Evolutionary conservation across 2,888 invertebrate genomes (phyloP), one percentile per base, ranked within the genome.

Genomic region (Acanthosepion esculentum): DNA sequence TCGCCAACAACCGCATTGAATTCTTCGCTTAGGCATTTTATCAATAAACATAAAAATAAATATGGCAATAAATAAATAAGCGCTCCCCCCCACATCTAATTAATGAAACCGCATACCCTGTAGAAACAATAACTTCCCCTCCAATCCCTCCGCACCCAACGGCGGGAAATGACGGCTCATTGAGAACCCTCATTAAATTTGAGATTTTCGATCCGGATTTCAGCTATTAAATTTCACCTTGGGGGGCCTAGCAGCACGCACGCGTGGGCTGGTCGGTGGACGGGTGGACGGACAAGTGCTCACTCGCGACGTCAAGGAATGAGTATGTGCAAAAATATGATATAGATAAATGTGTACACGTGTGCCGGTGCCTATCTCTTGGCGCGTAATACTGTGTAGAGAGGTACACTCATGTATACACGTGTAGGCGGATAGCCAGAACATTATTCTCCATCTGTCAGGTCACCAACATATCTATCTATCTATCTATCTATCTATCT

Each of bases 61-160:
- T n/a, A 23, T 26, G 23, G 26, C 23, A 23, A 64, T 29, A 64
- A 59, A 59, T 26, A 59, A 26, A 26, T 64, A 29, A 64, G 26
- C 26, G 23, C 2, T 26, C 8, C 1, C 4, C 15, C 4, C 55
- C 55, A 0, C n/a, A 29, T 8, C 78, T 78, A 78, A 78, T 78
- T 78, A 78, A 78, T 78, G 78, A 78, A 78, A 78, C 78, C 78
- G n/a, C 78, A 78, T 78, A 78, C 78, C 78, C 78, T 78, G n/a
- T 78, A 78, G 29, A 78, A 78, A 78, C 78, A 78, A 78, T 78
- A n/a, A 10, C 78, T 29, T 78, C 64, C 6, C 64, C 26, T 8
- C 29, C 64, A 7, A 5, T 5, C 29, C 64, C 64, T 29, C 64
- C n/a, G 3, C n/a, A 8, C n/a, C 29, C 29, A n/a, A n/a, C 78